Base-by-base conservation (phyloP, 2,113 vertebrate species). In the Mustela nigripes region DNA sequence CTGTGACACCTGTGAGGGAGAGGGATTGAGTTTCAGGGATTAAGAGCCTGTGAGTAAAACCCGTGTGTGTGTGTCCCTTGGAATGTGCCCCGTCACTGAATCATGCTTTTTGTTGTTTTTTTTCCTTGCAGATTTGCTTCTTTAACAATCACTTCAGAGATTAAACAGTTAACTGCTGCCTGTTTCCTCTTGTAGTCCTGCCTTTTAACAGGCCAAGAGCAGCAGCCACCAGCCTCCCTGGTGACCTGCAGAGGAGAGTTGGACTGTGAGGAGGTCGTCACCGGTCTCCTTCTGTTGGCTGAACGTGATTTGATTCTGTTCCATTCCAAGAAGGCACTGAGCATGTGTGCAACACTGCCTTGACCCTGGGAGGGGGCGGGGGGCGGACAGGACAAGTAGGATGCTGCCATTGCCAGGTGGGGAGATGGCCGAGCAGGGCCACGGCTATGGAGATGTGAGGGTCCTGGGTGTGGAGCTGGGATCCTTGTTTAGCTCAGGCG, bases 71-170 rank as follows among this genome's bases (percentile, higher is more conserved):
- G 42, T 33, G 36, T 71, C 21, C 31, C 53, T n/a, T 9, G n/a
- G 73, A 62, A 65, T 33, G 56, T 19, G 67, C 80, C 33, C 58
- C 0, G 0, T 16, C 1, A 24, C 93, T 80, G 82, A 89, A 67
- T 89, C 73, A 71, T 36, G 62, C 42, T 84, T 15, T 26, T 60
- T 60, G 62, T 60, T 60, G 11, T 71, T 62, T 26, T 60, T 91
- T 80, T 87, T 7, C 11, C 67, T 84, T 71, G 15, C 6, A 26
- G 14, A 45, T 93, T 94, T 92, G 79, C 79, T 92, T 94, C 74
- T 56, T 4, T 67, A 95, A 86, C 67, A 28, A 33, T 89, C 62
- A 67, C 82, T 90, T 89, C 62, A 91, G 53, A 91, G 95, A 50
- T 81, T 91, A 82, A 89, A 89, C n/a, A 85, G 26, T 31, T 31